Conservation (phyloP, 2,113 vertebrate genomes). For the Dasyornis broadbenti region DNA sequence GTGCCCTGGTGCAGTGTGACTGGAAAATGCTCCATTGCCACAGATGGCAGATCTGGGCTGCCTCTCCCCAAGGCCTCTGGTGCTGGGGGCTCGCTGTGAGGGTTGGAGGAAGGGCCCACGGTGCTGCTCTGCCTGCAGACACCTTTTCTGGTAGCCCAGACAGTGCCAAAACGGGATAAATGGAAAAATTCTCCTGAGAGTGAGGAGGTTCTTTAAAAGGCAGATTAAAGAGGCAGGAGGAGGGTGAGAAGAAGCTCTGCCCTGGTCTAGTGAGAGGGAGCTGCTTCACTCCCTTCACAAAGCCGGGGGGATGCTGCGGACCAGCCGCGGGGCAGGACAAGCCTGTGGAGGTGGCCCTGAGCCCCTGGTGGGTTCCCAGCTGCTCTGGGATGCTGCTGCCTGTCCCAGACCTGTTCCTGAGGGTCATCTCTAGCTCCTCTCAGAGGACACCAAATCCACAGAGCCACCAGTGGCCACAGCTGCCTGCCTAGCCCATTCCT, state of each 20-base stretch:
- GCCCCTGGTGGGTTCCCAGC: neutral
- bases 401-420: neutral
- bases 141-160: neutral
- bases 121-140: neutral
- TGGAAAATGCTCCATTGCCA: constrained; percentile 22
- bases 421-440: neutral
- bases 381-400: fast-evolving
- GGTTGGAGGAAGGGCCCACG: neutral
- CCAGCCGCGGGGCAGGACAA: neutral
- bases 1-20: neutral
- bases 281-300: neutral
- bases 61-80: neutral
- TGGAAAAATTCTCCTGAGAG: neutral
- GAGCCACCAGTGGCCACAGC: neutral
- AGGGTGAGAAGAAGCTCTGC: neutral
- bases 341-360: neutral
- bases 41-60: neutral
- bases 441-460: neutral
- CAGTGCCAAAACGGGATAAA: neutral
- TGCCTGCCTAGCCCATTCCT: neutral
- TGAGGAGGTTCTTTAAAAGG: neutral
- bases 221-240: neutral
- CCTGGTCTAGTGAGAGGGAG: neutral
- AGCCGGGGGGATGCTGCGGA: neutral
- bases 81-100: neutral